Base-by-base conservation (phyloP, 2,888 invertebrate genomes). In the Drosophila vallismaia region DNA sequence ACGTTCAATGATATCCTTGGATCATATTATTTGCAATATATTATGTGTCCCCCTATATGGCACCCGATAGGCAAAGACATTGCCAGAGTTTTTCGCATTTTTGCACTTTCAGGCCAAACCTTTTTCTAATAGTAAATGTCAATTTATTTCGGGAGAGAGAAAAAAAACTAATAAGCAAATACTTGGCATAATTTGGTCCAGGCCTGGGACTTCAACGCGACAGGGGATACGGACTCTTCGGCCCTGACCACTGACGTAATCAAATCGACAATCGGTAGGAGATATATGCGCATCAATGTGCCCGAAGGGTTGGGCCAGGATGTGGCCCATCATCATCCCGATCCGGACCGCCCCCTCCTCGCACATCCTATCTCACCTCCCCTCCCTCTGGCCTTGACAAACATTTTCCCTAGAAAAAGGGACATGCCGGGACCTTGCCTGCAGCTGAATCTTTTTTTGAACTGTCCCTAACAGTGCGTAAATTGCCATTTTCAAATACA, bases 401-500 rank as follows among this genome's bases (percentile, higher is more conserved):
- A 70, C 53, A 70, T 51, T 60, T 51, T 14, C 26, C 14, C 19
- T 38, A 66, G 71, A 69, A 74, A 56, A 36, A 36, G 51, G 68
- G 40, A 56, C 50, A 14, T n/a, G 19, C 46, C 60, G 66, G 62
- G 60, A 66, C 70, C 60, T 63, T n/a, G 86, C 82, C 86, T 78
- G 68, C 53, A 80, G 86, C 86, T 66, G 80, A 80, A 52, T 64
- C 64, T 46, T 64, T 72, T 72, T 84, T 80, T 68, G 66, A 68
- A 63, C 73, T 68, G 71, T 64, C 64, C 78, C 81, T 72, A 78
- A 71, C 81, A 74, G 86, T 83, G 86, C 86, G 82, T 86, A 83
- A 86, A 86, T 83, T 83, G 82, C 86, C 84, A 83, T 86, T 83
- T 83, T 84, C 75, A 74, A 86, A 83, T 71, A 77, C 81, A 83